Evolutionary conservation across 2,113 vertebrate species (phyloP).

Genomic region (Scomber scombrus): DNA sequence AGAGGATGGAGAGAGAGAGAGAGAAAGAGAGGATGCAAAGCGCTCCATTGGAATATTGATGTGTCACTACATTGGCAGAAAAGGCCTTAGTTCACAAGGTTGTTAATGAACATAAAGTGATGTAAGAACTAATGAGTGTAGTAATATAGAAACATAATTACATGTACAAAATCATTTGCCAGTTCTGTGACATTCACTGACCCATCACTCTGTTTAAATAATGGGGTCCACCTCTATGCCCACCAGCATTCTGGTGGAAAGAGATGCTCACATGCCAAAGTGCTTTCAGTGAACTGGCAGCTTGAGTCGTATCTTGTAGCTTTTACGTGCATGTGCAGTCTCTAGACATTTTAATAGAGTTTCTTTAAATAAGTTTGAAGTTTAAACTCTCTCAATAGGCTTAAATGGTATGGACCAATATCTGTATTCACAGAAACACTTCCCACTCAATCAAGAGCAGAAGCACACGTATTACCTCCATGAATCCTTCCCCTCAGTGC

Average conservation of each 20-base stretch:
- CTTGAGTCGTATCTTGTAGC: no score
- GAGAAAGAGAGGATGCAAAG: background rate
- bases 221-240: background rate
- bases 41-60: constrained; percentile 55
- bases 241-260: background rate
- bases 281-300: no score
- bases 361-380: background rate
- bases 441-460: background rate
- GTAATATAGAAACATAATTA: constrained; percentile 30
- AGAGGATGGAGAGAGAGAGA: background rate
- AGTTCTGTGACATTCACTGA: background rate
- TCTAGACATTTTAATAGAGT: background rate
- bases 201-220: constrained; percentile 16
- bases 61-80: background rate
- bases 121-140: constrained; percentile 19
- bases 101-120: constrained; percentile 29
- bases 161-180: background rate
- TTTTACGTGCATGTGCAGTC: background rate
- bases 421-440: background rate
- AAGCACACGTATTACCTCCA: background rate
- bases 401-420: background rate
- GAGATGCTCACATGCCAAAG: background rate
- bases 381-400: background rate
- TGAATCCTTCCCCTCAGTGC: background rate
- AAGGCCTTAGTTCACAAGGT: constrained; percentile 23